phyloP scores from a whole-genome alignment of 92 coral and sea anemone species.

The Actinernus sp. region DNA sequence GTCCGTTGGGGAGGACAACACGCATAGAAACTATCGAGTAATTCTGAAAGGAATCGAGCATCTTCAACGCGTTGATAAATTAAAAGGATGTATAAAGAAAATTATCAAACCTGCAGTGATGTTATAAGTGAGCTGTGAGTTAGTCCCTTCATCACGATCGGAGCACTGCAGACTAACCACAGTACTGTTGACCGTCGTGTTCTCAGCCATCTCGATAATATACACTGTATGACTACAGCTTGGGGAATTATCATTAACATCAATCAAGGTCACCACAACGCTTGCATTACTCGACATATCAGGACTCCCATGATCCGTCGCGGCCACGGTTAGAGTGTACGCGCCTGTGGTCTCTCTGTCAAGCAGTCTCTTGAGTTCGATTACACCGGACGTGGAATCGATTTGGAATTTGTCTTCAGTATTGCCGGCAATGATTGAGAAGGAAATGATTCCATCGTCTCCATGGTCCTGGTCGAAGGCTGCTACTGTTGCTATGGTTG shows the following conservation, averaged over 20 bases:
- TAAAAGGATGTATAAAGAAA: no score
- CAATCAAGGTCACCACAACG: conserved; percentile 37
- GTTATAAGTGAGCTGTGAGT: conserved; percentile 29
- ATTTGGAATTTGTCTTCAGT: conserved; percentile 52
- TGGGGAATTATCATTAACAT: conserved; percentile 65
- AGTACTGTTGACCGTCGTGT: conserved; percentile 42
- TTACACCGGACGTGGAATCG: conserved; percentile 57
- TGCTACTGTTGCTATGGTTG: conserved; percentile 39
- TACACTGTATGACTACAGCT: conserved; percentile 43
- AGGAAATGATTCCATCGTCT: conserved; percentile 37
- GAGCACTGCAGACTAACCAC: conserved; percentile 41
- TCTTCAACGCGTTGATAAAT: no score
- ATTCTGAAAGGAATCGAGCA: no score
- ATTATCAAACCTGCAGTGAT: conserved; percentile 45
- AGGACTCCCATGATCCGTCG: conserved; percentile 62
- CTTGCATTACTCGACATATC: conserved; percentile 31
- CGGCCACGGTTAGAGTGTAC: conserved; percentile 40
- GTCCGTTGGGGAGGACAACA: no score
- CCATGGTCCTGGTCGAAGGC: conserved; percentile 73
- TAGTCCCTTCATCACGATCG: conserved; percentile 49
- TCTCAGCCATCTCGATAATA: conserved; percentile 56
- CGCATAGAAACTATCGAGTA: no score
- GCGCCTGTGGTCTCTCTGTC: conserved; percentile 52
- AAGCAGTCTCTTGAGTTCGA: conserved; percentile 47
- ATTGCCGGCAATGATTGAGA: conserved; percentile 50